These are phyloP conservation scores for Cephalopterus ornatus DNA, from an alignment of 2,113 vertebrate species.

Conservation along the genomic window DNA sequence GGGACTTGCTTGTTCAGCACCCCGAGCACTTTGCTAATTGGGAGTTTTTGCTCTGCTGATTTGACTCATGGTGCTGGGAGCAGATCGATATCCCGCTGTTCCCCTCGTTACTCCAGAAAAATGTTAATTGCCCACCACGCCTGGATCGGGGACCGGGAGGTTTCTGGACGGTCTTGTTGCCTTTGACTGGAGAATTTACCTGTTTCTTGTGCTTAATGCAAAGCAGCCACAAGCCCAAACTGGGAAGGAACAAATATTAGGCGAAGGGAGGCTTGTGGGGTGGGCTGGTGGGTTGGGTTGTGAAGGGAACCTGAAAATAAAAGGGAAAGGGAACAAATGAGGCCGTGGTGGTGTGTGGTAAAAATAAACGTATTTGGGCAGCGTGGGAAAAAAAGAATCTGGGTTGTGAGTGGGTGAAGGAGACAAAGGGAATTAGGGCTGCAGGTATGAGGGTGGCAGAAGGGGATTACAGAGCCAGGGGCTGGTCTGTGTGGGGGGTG, in stretches of 20 bases:
- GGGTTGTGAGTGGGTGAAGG: not conserved
- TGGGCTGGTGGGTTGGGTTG: not conserved
- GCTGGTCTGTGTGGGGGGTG: not conserved
- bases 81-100: not conserved
- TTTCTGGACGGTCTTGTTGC: not conserved
- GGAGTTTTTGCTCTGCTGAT: not conserved
- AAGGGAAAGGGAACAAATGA: not conserved
- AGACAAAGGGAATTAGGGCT: not conserved
- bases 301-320: not conserved
- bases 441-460: not conserved
- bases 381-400: not conserved
- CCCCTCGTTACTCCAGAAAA: not conserved
- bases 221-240: rapidly evolving
- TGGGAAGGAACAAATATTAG: rapidly evolving
- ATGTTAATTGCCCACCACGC: constrained; percentile 2
- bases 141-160: not conserved
- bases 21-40: not conserved
- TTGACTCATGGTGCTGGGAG: not conserved
- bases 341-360: rapidly evolving
- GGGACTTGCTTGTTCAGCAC: constrained; percentile 8
- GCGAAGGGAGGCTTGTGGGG: not conserved
- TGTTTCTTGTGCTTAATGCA: not conserved
- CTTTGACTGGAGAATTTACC: not conserved
- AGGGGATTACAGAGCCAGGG: not conserved
- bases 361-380: not conserved